Evolutionary conservation across 1,140 invertebrate genomes (phyloP).

Genomic region (Neelides sp.): DNA sequence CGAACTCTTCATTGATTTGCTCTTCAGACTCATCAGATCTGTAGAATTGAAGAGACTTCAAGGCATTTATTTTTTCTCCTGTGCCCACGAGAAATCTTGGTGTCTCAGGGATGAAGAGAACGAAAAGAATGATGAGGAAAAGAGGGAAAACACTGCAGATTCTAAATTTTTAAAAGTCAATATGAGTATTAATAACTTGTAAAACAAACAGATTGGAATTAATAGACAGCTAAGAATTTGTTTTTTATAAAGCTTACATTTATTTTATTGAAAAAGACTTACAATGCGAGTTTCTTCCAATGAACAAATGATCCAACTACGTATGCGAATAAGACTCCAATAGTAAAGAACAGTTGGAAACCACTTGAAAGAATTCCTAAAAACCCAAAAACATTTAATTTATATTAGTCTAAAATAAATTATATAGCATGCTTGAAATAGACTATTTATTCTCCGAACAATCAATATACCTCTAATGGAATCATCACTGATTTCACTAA

Average conservation of each 20-base stretch:
- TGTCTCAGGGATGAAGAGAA: slow-evolving; percentile 37
- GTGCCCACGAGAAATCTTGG: slow-evolving; percentile 34
- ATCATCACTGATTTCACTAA: slow-evolving; percentile 65
- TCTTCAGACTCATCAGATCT: slow-evolving; percentile 5
- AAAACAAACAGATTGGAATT: no score
- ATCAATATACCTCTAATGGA: slow-evolving; percentile 62
- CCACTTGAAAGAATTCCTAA: not conserved
- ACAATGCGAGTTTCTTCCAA: slow-evolving; percentile 35
- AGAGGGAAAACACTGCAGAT: slow-evolving; percentile 26
- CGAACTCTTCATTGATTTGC: slow-evolving; percentile 13
- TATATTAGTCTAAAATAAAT: not conserved
- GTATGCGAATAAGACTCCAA: slow-evolving; percentile 29
- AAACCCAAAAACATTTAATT: not conserved
- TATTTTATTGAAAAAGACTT: no score
- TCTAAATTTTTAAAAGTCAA: no score
- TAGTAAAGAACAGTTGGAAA: not conserved
- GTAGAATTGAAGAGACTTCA: slow-evolving; percentile 25
- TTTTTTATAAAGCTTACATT: no score
- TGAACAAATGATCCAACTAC: slow-evolving; percentile 34
- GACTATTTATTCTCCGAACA: slow-evolving; percentile 63
- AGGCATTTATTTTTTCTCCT: slow-evolving; percentile 33
- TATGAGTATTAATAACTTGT: no score
- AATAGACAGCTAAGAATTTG: no score
- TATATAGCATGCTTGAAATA: slow-evolving; percentile 48
- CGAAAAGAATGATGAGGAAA: slow-evolving; percentile 21